A percentile compares a stretch with the other conserved stretches of the same genome.
Evolutionary conservation across 2,888 invertebrate genomes (phyloP).

Genomic region (Seira ritae): DNA sequence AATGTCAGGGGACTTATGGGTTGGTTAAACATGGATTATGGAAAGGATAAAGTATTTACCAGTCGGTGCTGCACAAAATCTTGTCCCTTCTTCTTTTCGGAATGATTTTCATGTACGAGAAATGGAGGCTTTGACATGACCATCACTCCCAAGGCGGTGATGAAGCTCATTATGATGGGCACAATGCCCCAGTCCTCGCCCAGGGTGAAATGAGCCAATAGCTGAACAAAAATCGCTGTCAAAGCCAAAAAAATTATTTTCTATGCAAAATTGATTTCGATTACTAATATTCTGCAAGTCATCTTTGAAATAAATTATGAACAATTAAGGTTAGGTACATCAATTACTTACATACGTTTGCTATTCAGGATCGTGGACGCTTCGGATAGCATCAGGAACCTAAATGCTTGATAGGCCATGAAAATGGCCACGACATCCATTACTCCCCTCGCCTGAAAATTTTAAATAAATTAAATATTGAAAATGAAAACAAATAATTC

Average conservation of each 20-base stretch:
- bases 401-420: constrained; percentile 34
- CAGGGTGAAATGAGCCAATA: constrained; percentile 64
- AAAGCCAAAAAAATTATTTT: background rate
- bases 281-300: background rate
- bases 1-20: no score
- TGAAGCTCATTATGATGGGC: constrained; percentile 54
- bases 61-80: constrained; percentile 15
- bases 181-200: constrained; percentile 66
- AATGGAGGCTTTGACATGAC: constrained; percentile 60
- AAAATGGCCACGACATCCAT: constrained; percentile 31
- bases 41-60: no score
- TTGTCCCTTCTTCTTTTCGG: background rate
- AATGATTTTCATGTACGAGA: constrained; percentile 19
- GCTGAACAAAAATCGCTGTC: constrained; percentile 55
- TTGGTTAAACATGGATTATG: no score
- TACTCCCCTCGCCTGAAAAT: constrained; percentile 17
- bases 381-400: constrained; percentile 37
- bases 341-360: constrained; percentile 55
- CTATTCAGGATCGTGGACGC: constrained; percentile 54
- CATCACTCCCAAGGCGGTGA: constrained; percentile 61
- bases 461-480: constrained; percentile 1
- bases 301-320: constrained; percentile 5
- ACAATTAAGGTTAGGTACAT: background rate
- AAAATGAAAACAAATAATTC: no score
- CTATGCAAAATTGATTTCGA: background rate